Evolutionary conservation across 2,888 invertebrate genomes (phyloP), one percentile per base, ranked within the genome.

Genomic region (Lasioglossum marginatum): DNA sequence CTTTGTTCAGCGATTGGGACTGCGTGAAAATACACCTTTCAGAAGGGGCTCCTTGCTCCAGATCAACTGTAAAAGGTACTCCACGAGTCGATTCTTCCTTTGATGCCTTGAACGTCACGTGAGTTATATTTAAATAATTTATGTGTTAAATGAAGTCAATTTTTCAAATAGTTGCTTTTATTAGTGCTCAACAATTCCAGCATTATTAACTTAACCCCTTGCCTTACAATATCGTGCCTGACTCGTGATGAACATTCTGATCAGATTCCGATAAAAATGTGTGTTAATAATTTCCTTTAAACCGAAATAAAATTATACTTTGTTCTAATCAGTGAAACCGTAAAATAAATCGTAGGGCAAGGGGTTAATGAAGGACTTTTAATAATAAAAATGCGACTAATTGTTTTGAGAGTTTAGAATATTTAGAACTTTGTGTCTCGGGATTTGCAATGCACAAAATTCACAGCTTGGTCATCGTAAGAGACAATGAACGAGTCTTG

Each of bases 381-480:
- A 52, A 23, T 6, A n/a, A 10, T n/a, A 8, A 57, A 57, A 1
- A 10, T n/a, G 19, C 10, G 52, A 57, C n/a, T 57, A n/a, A 52
- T 23, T 8, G 23, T 23, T 2, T 2, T 4, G 23, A 52, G 23
- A 23, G 8, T 52, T 52, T 23, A 52, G 52, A 52, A 52, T 23
- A 23, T 52, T 23, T 52, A 3, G 23, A 2, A 48, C 6, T 23
- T 48, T 52, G 12, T 23, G 1, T 19, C 31, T 63, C 0, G 63
- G 19, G 6, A 63, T 63, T 63, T 6, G 8, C 31, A 16, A 31
- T 12, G 19, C 31, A 19, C 19, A 19, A 31, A 6, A 31, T 63
- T 72, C 14, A 66, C 52, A 31, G 63, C 19, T 73, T 45, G 31
- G 68, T 77, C 60, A 34, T 34, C 6, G n/a, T 57, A 71, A 34